Evolutionary conservation across 2,797 vertebrate species (phyloP).

Genomic region (Naso thynnoides): DNA sequence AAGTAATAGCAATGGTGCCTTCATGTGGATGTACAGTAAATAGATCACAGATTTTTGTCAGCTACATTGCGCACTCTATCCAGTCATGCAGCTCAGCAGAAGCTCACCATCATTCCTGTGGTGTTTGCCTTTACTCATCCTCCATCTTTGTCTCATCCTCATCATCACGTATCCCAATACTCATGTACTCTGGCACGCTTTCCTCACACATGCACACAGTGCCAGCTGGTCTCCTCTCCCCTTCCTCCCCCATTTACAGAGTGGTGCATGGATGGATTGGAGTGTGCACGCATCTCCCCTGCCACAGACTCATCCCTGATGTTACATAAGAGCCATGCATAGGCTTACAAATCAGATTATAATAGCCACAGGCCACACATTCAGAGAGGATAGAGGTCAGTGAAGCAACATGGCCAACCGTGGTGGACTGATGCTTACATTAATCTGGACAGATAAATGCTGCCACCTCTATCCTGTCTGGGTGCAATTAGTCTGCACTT

Average conservation of each 20-base stretch:
- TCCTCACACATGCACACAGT: constrained; percentile 15
- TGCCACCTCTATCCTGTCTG: constrained; percentile 29
- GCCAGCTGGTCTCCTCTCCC: constrained; percentile 68
- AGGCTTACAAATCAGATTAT: constrained; percentile 82
- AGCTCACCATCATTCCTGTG: constrained; percentile 11
- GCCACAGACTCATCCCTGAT: constrained; percentile 65
- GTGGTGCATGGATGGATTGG: constrained; percentile 38
- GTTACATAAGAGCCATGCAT: constrained; percentile 80
- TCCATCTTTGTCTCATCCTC: constrained; percentile 56
- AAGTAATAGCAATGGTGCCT: neutral
- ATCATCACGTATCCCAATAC: constrained; percentile 20
- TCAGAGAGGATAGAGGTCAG: constrained; percentile 67
- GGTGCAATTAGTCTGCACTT: neutral
- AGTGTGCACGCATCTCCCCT: constrained; percentile 52
- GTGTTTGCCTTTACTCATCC: constrained; percentile 32
- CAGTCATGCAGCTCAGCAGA: neutral
- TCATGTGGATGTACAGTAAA: neutral
- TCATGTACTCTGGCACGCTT: constrained; percentile 58
- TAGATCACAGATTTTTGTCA: neutral
- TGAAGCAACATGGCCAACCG: constrained; percentile 60
- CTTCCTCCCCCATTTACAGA: constrained; percentile 21
- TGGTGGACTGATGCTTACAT: constrained; percentile 37
- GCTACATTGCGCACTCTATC: neutral
- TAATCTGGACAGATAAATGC: constrained; percentile 10
- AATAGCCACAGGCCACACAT: constrained; percentile 59